Percentiles rank a stretch among this genome's conserved stretches.
Evolutionary conservation across 2,113 vertebrate species (phyloP).

Genomic region (Mesitornis unicolor): DNA sequence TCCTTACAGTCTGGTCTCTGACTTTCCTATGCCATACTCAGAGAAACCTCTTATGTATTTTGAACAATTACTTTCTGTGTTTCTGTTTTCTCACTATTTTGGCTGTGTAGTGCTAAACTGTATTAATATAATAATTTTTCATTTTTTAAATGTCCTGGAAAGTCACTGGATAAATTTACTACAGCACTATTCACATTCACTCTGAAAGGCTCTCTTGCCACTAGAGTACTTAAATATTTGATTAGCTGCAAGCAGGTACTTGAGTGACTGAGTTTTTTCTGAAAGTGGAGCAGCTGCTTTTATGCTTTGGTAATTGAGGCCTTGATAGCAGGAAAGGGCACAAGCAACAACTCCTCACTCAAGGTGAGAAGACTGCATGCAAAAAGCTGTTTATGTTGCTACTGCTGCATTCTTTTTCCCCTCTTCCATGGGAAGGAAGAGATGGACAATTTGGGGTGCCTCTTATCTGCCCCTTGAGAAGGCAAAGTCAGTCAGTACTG

Average conservation of each 20-base stretch:
- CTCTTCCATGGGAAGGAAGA: not conserved
- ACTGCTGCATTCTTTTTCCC: not conserved
- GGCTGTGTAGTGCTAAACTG: not conserved
- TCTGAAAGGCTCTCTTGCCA: not conserved
- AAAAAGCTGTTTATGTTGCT: not conserved
- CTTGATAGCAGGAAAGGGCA: not conserved
- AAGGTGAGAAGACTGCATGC: not conserved
- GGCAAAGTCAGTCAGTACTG: not conserved
- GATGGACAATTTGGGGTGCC: not conserved
- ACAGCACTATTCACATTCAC: not conserved
- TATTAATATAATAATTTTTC: not conserved
- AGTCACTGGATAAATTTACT: not conserved
- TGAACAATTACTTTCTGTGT: not conserved
- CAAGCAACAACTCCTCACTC: not conserved
- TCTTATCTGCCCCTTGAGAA: not conserved
- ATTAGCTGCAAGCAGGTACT: not conserved
- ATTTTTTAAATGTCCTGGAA: not conserved
- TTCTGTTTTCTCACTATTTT: not conserved
- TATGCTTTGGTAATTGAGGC: not conserved
- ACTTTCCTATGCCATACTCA: not conserved
- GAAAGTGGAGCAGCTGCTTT: not conserved
- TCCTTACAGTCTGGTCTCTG: not conserved
- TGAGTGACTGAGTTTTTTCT: not conserved
- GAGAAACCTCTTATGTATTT: accelerated
- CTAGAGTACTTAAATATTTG: not conserved